Percentiles rank a stretch among this genome's conserved stretches.
Evolutionary conservation across 2,797 vertebrate species (phyloP).

Genomic region (Rhadinocentrus ornatus): DNA sequence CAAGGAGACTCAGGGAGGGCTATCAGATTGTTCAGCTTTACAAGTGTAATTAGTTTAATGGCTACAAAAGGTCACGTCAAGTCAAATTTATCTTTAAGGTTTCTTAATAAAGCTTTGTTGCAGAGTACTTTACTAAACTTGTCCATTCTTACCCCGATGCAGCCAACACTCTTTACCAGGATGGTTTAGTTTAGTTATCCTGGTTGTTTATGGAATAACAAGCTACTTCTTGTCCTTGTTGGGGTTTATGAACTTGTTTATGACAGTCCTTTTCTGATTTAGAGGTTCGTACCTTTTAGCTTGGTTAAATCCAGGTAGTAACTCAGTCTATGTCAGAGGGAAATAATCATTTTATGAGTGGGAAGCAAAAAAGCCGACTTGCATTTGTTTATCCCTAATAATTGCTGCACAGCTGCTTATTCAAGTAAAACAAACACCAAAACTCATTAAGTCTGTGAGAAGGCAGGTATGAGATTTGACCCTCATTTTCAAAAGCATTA

Average conservation of each 20-base stretch:
- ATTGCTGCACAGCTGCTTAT: constrained; percentile 15
- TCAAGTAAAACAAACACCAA: constrained; percentile 39
- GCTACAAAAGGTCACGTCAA: constrained; percentile 31
- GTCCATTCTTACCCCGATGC: background rate
- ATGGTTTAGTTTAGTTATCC: background rate
- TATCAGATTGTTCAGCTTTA: constrained; percentile 24
- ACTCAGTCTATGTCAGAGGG: background rate
- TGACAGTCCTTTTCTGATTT: background rate
- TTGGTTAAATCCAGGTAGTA: background rate
- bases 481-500: constrained; percentile 50
- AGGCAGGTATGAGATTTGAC: constrained; percentile 34
- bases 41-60: constrained; percentile 41
- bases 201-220: background rate
- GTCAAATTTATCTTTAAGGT: constrained; percentile 25
- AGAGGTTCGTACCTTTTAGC: background rate
- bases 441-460: constrained; percentile 50
- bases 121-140: constrained; percentile 12
- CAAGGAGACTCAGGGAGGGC: background rate
- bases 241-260: background rate
- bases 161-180: background rate
- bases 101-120: constrained; percentile 14
- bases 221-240: background rate
- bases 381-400: background rate
- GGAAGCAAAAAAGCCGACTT: background rate
- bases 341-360: background rate